Base-by-base conservation (phyloP, 1,140 invertebrate species). In the Drosophila truncata region DNA sequence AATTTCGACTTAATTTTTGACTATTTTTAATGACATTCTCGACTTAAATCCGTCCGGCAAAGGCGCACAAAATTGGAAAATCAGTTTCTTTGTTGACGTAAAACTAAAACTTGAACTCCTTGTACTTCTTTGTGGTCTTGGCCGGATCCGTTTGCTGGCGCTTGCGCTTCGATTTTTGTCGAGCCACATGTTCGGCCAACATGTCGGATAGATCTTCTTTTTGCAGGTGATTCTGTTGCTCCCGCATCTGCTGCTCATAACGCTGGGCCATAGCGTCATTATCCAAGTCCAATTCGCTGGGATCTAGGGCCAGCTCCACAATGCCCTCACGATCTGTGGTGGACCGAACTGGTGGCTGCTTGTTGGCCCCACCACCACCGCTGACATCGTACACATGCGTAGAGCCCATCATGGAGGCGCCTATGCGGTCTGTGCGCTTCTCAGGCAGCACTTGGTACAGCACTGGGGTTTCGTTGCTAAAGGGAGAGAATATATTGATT, bases 141-240 rank as follows among this genome's bases (percentile, higher is more conserved):
- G 98, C 98, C 11, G 96, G 96, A 91, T 98, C 97, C 59, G 96
- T 96, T 93, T 98, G 97, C 86, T 98, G 97, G 46, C 97, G 94
- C 91, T 99, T 99, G 74, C 98, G 95, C 93, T 99, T 98, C 91
- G 96, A 97, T 94, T 98, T 98, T 93, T 99, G 98, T 80, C 98
- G 95, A 25, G 98, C 98, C 23, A 98, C 98, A 93, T 99, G 98
- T 93, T 99, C 98, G 25, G 98, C 98, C 69, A 99, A 95, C 98
- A 99, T 99, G 92, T 99, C 99, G 23, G 98, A 99, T 14, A 99
- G 95, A 94, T 99, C 99, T 94, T 99, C 99, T 74, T 98, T 96
- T 72, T 96, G 96, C 35, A 97, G 93, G 91, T 97, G 95, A 78
- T 96, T 96, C 88, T 98, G 97, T 85, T 98, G 96, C 91, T 99